Percentiles rank a stretch among this genome's conserved stretches.
These are phyloP conservation scores for Alcedo atthis DNA, from an alignment of 2,797 vertebrate species.

Conservation along the genomic window DNA sequence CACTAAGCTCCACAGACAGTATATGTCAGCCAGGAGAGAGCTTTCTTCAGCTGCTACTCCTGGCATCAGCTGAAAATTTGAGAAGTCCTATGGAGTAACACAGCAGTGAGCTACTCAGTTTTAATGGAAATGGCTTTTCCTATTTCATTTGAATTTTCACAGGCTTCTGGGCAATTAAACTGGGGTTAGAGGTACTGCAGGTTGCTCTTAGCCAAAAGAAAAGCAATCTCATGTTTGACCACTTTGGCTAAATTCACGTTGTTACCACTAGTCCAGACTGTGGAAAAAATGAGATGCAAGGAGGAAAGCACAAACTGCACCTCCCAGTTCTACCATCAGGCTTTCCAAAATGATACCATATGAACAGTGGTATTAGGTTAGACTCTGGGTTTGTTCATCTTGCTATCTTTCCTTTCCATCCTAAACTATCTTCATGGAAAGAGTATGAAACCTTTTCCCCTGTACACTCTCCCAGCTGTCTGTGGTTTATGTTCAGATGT, in stretches of 20 bases:
- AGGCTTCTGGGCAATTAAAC: background rate
- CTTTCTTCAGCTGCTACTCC: background rate
- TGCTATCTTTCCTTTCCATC: background rate
- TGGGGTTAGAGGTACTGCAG: background rate
- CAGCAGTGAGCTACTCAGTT: background rate
- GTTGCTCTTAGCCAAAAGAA: background rate
- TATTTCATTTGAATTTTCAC: background rate
- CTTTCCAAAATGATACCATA: background rate
- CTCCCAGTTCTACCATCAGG: background rate
- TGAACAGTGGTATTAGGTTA: background rate
- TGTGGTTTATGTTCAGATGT: background rate
- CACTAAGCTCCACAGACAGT: background rate
- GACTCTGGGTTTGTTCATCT: background rate
- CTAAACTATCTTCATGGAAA: background rate
- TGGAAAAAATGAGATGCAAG: background rate
- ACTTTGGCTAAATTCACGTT: background rate
- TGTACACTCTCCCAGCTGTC: background rate
- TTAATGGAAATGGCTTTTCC: background rate
- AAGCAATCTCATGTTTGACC: background rate
- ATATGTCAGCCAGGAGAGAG: background rate
- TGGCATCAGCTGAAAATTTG: background rate
- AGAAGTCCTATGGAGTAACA: background rate
- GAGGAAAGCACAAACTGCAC: background rate
- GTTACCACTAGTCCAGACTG: background rate
- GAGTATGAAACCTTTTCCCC: background rate